These are phyloP conservation scores for Salvelinus alpinus DNA, from an alignment of 2,113 vertebrate genomes.

Conservation along the genomic window DNA sequence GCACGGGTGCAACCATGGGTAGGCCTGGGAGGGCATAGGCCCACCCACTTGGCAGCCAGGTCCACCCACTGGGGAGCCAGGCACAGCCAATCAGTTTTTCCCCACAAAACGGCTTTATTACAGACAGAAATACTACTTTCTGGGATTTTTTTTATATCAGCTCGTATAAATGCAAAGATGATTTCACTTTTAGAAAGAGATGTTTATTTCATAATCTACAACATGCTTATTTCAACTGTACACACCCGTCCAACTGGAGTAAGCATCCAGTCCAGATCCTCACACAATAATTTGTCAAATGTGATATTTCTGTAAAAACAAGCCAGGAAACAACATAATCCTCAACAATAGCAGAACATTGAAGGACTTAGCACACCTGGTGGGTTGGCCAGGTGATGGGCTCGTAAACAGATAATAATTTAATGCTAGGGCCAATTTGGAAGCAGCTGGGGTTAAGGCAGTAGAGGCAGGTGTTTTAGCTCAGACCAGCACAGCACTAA, in stretches of 20 bases:
- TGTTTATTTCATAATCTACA: not conserved
- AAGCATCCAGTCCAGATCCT: not conserved
- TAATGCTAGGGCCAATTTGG: slow-evolving; percentile 74
- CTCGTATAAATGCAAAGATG: too few relatives aligned
- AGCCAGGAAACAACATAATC: slow-evolving; percentile 40
- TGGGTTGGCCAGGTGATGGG: slow-evolving; percentile 52
- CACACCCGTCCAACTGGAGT: not conserved
- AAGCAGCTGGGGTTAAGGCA: slow-evolving; percentile 73
- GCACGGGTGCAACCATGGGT: too few relatives aligned
- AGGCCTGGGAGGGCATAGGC: too few relatives aligned
- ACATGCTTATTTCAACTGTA: not conserved
- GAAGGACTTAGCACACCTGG: slow-evolving; percentile 54
- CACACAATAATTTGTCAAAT: not conserved
- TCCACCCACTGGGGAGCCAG: too few relatives aligned
- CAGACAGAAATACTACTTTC: too few relatives aligned
- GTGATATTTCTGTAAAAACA: not conserved
- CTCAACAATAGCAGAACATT: slow-evolving; percentile 53
- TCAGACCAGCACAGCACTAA: slow-evolving; percentile 31
- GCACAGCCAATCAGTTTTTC: too few relatives aligned
- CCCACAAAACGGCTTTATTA: too few relatives aligned
- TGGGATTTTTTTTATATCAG: too few relatives aligned
- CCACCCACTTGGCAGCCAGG: too few relatives aligned
- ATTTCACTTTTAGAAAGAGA: not conserved
- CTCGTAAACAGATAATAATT: slow-evolving; percentile 75
- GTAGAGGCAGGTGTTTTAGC: slow-evolving; percentile 70